Evolutionary conservation across 2,113 vertebrate genomes (phyloP).

Genomic region (Semicossyphus pulcher): DNA sequence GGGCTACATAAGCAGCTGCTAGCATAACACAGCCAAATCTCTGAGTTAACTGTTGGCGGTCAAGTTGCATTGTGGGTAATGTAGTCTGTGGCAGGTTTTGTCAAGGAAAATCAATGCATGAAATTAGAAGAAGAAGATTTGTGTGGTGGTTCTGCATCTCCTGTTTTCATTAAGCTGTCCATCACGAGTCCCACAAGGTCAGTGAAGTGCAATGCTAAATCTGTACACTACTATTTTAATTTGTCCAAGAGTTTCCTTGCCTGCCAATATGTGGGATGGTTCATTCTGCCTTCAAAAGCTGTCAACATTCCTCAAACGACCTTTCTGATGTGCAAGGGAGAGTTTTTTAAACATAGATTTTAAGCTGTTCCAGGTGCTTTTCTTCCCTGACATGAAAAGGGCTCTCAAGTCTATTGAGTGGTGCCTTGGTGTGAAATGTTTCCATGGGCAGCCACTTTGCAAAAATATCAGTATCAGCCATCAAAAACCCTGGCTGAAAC

Average conservation of each 20-base stretch:
- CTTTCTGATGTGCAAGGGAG: background rate
- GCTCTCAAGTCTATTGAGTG: background rate
- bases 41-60: background rate
- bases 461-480: conserved; percentile 21
- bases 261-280: background rate
- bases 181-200: background rate
- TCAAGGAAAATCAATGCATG: background rate
- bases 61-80: conserved; percentile 9
- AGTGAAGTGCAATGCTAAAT: background rate
- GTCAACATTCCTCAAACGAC: background rate
- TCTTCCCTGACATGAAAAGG: background rate
- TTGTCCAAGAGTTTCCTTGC: background rate
- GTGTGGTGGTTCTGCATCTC: background rate
- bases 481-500: conserved; percentile 36
- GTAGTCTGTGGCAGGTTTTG: background rate
- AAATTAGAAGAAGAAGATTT: background rate
- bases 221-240: background rate
- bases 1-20: background rate
- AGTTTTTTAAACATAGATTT: background rate
- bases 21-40: background rate
- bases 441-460: conserved; percentile 21
- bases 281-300: conserved; percentile 3
- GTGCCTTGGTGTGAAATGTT: conserved; percentile 24
- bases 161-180: background rate
- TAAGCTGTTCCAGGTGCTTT: background rate